Conservation (phyloP, 2,797 vertebrate species). For the Acrossocheilus wenchowensis region DNA sequence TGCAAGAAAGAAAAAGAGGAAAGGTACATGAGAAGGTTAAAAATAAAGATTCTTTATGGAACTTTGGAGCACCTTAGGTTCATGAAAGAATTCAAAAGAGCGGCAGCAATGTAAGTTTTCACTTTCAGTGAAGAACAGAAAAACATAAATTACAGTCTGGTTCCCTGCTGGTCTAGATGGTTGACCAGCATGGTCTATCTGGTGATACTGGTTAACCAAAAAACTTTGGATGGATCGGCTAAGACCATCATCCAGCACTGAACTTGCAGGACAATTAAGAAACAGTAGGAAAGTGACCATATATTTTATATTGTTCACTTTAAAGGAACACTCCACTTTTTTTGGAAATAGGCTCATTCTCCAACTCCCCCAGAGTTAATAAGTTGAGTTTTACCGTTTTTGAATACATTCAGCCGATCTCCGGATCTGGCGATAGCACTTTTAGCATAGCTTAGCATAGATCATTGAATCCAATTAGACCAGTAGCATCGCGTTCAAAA, state of each 20-base stretch:
- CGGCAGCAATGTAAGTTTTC: not conserved
- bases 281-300: not conserved
- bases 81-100: not conserved
- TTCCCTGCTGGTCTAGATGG: not conserved
- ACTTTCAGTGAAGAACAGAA: not conserved
- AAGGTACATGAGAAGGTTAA: slow-evolving; percentile 3
- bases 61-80: not conserved
- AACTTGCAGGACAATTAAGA: not conserved
- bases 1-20: not conserved
- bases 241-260: not conserved
- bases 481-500: too few species aligned
- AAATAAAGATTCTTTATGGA: not conserved
- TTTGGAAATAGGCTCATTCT: too few species aligned
- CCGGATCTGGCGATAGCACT: too few species aligned
- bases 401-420: too few species aligned
- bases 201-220: slow-evolving; percentile 1
- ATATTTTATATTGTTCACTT: not conserved
- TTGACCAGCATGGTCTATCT: not conserved
- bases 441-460: too few species aligned
- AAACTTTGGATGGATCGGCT: not conserved
- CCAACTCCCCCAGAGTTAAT: too few species aligned
- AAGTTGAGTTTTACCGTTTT: too few species aligned
- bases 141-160: not conserved
- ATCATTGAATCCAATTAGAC: too few species aligned
- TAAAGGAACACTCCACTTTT: too few species aligned